phyloP scores from a whole-genome alignment of 2,888 invertebrate species.

The Melanostoma scalare region DNA sequence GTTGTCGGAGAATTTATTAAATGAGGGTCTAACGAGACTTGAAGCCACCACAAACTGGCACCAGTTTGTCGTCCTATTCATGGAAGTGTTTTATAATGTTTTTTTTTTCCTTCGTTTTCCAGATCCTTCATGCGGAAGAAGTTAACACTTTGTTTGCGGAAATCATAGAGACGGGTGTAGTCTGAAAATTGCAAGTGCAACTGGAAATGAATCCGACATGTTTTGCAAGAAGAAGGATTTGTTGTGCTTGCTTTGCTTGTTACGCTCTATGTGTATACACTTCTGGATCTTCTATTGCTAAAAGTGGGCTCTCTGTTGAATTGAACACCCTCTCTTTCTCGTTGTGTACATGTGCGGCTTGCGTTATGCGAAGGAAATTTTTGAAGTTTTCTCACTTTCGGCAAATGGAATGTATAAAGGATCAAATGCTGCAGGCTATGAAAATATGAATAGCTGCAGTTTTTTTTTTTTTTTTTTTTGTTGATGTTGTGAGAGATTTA shows the following conservation, averaged over 20 bases:
- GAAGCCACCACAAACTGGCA: conserved; percentile 29
- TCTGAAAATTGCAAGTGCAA: conserved; percentile 44
- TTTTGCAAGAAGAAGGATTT: conserved; percentile 58
- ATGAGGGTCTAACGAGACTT: conserved; percentile 61
- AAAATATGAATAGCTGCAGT: conserved; percentile 61
- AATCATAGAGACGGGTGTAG: conserved; percentile 24
- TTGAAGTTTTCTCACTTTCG: conserved; percentile 60
- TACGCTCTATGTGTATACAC: conserved; percentile 6
- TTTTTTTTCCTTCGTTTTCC: conserved; percentile 13
- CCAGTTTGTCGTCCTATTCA: conserved; percentile 35
- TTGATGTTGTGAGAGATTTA: conserved; percentile 48
- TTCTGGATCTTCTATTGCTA: neutral
- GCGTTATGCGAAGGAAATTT: conserved; percentile 51
- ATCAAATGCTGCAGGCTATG: conserved; percentile 48
- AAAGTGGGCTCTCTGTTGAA: conserved; percentile 1
- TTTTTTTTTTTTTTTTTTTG: conserved; percentile 31
- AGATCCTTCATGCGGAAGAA: conserved; percentile 27
- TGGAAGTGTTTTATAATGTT: conserved; percentile 12
- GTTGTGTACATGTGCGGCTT: conserved; percentile 41
- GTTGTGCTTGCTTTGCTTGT: conserved; percentile 51
- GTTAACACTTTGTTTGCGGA: conserved; percentile 59
- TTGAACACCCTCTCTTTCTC: neutral
- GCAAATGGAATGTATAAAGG: conserved; percentile 52
- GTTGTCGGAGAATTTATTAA: conserved; percentile 48
- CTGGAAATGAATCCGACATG: conserved; percentile 58